Percentiles rank a stretch among this genome's conserved stretches.
phyloP scores from a whole-genome alignment of 2,888 invertebrate species.

The Graphium colonna region DNA sequence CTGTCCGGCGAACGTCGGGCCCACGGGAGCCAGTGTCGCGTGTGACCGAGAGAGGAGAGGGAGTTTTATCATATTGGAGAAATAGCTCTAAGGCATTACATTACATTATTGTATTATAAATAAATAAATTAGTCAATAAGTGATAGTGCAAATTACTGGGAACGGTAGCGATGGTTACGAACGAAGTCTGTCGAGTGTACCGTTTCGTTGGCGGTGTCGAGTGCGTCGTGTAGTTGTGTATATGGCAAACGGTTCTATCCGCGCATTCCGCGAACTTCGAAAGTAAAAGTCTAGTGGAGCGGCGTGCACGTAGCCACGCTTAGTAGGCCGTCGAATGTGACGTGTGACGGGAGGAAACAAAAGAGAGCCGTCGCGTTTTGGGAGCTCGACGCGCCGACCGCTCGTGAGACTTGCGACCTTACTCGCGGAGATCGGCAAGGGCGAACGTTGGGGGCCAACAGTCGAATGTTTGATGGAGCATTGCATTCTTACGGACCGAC shows the following conservation, averaged over 20 bases:
- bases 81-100: conserved; percentile 68
- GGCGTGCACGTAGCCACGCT: conserved; percentile 23
- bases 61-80: conserved; percentile 58
- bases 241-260: conserved; percentile 27
- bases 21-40: conserved; percentile 36
- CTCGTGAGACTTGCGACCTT: conserved; percentile 36
- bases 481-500: conserved; percentile 56
- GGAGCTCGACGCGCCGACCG: conserved; percentile 32
- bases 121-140: conserved; percentile 55
- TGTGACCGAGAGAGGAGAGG: conserved; percentile 43
- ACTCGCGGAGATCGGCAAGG: conserved; percentile 36
- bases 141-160: conserved; percentile 77
- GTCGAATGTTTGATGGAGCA: conserved; percentile 53
- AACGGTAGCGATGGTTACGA: conserved; percentile 61
- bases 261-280: conserved; percentile 38
- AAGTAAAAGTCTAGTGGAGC: conserved; percentile 43
- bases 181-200: conserved; percentile 24
- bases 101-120: conserved; percentile 70
- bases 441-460: conserved; percentile 50
- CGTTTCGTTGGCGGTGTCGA: conserved; percentile 5
- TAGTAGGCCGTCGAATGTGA: conserved; percentile 37
- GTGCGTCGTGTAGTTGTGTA: conserved; percentile 1
- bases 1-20: conserved; percentile 62
- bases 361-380: conserved; percentile 33
- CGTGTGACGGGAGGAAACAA: conserved; percentile 37